Evolutionary conservation across 2,888 invertebrate genomes (phyloP).

Genomic region (Isotomurus palustris): DNA sequence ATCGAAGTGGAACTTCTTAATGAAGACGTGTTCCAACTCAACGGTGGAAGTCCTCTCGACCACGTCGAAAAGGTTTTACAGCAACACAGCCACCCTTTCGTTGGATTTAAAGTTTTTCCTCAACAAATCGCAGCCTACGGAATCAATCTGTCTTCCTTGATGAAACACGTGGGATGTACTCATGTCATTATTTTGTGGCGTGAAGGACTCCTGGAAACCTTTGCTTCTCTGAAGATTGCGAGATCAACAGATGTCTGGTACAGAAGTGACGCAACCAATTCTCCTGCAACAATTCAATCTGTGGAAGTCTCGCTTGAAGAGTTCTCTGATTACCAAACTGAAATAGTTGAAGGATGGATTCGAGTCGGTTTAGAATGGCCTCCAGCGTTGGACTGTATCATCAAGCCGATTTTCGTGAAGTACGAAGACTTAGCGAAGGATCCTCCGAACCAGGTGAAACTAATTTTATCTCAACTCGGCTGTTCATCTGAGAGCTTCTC

Average conservation of each 20-base stretch:
- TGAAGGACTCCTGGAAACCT: constrained; percentile 17
- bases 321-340: not conserved
- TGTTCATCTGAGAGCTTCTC: constrained; percentile 9
- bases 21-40: constrained; percentile 16
- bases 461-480: constrained; percentile 15
- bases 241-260: constrained; percentile 17
- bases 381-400: no score
- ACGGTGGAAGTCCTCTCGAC: constrained; percentile 10
- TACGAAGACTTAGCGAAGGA: constrained; percentile 19
- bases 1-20: constrained; percentile 25
- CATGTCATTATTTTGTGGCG: constrained; percentile 31
- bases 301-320: constrained; percentile 14
- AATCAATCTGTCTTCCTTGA: constrained; percentile 12
- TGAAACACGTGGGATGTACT: constrained; percentile 14
- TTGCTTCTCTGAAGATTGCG: constrained; percentile 20
- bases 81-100: constrained; percentile 3
- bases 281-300: not conserved
- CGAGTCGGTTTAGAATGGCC: constrained; percentile 26
- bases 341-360: constrained; percentile 13
- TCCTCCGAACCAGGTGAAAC: constrained; percentile 9
- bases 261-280: not conserved
- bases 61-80: constrained; percentile 6
- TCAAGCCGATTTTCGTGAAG: constrained; percentile 22
- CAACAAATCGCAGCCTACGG: constrained; percentile 22
- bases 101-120: constrained; percentile 31